These are phyloP conservation scores for Margarornis squamiger DNA, from an alignment of 2,797 vertebrate species.

Conservation along the genomic window DNA sequence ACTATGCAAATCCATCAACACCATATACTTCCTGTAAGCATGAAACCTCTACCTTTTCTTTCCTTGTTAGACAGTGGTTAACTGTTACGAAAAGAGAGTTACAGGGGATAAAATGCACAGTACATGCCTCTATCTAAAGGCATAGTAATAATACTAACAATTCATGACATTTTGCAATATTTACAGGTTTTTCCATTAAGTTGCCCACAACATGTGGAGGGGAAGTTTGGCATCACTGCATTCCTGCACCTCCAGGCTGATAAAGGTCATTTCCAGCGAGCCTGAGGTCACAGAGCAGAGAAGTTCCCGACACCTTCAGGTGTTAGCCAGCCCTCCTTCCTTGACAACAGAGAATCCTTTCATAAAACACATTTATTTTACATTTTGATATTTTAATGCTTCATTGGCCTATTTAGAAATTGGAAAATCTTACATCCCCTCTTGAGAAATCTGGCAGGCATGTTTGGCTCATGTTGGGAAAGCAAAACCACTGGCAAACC, in stretches of 20 bases:
- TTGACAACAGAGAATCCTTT: constrained; percentile 73
- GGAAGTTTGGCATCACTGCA: constrained; percentile 29
- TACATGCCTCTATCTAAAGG: not conserved
- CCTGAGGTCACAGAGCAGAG: constrained; percentile 54
- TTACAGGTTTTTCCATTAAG: constrained; percentile 61
- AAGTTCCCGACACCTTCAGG: constrained; percentile 22
- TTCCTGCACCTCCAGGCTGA: constrained; percentile 28
- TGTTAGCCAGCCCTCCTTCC: constrained; percentile 57
- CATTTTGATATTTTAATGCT: constrained; percentile 59
- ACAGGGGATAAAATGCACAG: constrained; percentile 2
- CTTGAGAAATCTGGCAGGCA: constrained; percentile 56
- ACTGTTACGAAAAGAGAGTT: not conserved
- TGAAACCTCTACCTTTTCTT: constrained; percentile 40
- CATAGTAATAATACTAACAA: not conserved
- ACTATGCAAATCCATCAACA: constrained; percentile 55
- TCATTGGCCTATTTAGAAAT: constrained; percentile 61
- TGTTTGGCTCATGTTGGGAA: constrained; percentile 25
- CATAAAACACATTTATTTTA: constrained; percentile 66
- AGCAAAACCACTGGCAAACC: constrained; percentile 49
- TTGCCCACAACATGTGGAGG: constrained; percentile 1
- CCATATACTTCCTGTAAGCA: not conserved
- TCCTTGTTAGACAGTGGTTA: constrained; percentile 20
- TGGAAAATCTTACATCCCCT: constrained; percentile 69
- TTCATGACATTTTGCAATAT: not conserved
- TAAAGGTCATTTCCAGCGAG: constrained; percentile 52